phyloP scores from a whole-genome alignment of 2,888 invertebrate genomes.

The Siphlonurus alternatus region DNA sequence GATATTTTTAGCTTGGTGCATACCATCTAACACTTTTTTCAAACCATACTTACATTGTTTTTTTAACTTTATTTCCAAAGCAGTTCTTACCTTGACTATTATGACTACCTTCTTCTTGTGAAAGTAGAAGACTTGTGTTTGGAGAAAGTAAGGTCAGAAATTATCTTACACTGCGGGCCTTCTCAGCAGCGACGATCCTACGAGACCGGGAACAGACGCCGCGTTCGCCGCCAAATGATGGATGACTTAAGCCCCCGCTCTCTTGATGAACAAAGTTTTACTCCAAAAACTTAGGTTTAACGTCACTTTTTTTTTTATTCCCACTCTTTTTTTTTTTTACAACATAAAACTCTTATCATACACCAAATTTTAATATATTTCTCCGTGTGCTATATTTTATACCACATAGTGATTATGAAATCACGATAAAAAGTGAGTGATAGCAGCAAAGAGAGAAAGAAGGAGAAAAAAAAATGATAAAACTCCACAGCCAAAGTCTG shows the following conservation, averaged over 20 bases:
- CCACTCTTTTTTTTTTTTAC: not conserved
- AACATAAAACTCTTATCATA: not conserved
- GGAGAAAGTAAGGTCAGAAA: no score
- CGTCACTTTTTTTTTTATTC: not conserved
- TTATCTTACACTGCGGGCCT: no score
- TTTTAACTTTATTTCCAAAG: no score
- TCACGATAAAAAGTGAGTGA: not conserved
- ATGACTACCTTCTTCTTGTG: no score
- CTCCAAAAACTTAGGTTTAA: not conserved
- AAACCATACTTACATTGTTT: no score
- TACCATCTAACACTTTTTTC: no score
- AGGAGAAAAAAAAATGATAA: not conserved
- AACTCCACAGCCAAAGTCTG: no score
- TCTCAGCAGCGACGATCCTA: no score
- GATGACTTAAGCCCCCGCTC: not conserved
- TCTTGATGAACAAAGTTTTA: not conserved
- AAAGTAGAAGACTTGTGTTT: no score
- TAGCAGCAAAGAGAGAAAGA: not conserved
- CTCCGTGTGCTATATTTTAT: not conserved
- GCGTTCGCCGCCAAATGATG: not conserved
- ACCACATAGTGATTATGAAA: not conserved
- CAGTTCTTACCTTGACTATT: no score
- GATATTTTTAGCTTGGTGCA: no score
- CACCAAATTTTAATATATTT: not conserved
- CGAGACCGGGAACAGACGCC: not conserved